Conservation (phyloP, 2,888 invertebrate species). For the Galerucella pusilla region DNA sequence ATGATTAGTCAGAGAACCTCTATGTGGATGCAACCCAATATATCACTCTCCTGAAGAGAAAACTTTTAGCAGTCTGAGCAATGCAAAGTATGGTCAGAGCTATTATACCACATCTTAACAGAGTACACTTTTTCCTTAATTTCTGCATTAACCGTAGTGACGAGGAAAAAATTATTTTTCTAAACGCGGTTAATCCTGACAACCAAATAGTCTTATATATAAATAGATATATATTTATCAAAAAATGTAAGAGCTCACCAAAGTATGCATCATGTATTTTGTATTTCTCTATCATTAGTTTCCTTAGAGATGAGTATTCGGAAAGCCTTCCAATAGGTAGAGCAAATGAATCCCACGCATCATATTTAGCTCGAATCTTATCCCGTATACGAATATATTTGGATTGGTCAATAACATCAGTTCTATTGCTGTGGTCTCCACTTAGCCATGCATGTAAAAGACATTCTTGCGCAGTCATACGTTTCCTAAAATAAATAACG, state of each 20-base stretch:
- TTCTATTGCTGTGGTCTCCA: conserved; percentile 83
- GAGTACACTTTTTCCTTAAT: too few relatives aligned
- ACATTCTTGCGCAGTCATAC: conserved; percentile 98
- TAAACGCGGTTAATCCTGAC: too few relatives aligned
- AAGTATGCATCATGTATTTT: conserved; percentile 96
- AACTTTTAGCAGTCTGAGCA: too few relatives aligned
- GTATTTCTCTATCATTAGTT: conserved; percentile 95
- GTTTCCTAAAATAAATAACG: conserved; percentile 73
- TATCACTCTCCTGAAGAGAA: too few relatives aligned
- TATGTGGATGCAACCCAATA: too few relatives aligned
- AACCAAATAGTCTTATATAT: too few relatives aligned
- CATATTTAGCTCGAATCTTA: conserved; percentile 84
- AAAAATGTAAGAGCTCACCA: conserved; percentile 69
- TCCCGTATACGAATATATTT: conserved; percentile 90
- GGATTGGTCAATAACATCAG: conserved; percentile 82
- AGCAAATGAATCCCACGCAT: conserved; percentile 83
- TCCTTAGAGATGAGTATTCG: conserved; percentile 96
- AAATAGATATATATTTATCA: too few relatives aligned
- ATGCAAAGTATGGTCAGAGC: too few relatives aligned
- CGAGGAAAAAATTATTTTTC: too few relatives aligned
- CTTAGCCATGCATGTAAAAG: conserved; percentile 95
- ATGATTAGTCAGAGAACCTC: too few relatives aligned
- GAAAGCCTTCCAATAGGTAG: conserved; percentile 96
- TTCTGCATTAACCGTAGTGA: too few relatives aligned
- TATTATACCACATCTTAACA: too few relatives aligned